Conservation (phyloP, 2,888 invertebrate genomes). For the Notocelia uddmanniana region DNA sequence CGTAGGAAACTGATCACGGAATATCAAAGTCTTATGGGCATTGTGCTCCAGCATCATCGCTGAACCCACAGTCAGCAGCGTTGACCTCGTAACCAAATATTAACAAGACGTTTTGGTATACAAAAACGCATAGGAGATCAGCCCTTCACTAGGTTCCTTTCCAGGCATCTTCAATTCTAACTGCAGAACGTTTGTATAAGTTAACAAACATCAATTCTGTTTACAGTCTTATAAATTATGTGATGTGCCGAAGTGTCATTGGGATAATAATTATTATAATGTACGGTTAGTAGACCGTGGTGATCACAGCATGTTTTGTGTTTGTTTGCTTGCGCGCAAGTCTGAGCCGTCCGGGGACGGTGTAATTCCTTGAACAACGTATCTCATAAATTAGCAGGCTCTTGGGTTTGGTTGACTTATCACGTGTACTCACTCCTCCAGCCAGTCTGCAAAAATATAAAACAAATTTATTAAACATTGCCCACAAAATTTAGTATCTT, state of each 20-base stretch:
- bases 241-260: slow-evolving; percentile 58
- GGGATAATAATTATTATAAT: slow-evolving; percentile 44
- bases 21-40: slow-evolving; percentile 74
- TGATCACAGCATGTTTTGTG: slow-evolving; percentile 69
- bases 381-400: slow-evolving; percentile 64
- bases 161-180: slow-evolving; percentile 72
- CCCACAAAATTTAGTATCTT: neutral
- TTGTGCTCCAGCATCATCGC: slow-evolving; percentile 42
- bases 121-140: slow-evolving; percentile 28
- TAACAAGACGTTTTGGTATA: slow-evolving; percentile 19
- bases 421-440: slow-evolving; percentile 98
- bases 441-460: slow-evolving; percentile 90
- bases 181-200: slow-evolving; percentile 59
- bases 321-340: slow-evolving; percentile 17
- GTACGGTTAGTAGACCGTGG: slow-evolving; percentile 53
- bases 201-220: slow-evolving; percentile 82
- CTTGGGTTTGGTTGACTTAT: slow-evolving; percentile 86
- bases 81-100: slow-evolving; percentile 20
- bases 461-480: slow-evolving; percentile 44
- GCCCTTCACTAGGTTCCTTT: slow-evolving; percentile 61
- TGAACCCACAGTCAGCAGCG: neutral
- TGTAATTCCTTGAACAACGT: slow-evolving; percentile 55
- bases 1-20: slow-evolving; percentile 76
- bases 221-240: slow-evolving; percentile 78
- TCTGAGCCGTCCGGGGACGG: slow-evolving; percentile 54